phyloP scores from a whole-genome alignment of 1,140 invertebrate species.

The Babylonia areolata region DNA sequence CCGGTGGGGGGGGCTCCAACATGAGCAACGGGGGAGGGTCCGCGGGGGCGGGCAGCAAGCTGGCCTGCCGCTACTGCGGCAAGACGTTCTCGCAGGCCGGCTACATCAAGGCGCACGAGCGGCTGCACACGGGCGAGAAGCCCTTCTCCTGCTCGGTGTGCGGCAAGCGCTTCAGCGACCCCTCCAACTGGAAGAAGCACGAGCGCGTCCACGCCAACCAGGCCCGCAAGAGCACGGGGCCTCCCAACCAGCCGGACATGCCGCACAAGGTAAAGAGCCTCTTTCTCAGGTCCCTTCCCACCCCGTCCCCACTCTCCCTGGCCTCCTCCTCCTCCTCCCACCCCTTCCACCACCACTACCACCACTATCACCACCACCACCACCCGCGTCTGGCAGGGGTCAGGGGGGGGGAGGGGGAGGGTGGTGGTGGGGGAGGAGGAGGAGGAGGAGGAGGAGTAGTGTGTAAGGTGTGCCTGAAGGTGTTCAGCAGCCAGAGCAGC shows the following conservation, averaged over 20 bases:
- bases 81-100: conserved; percentile 68
- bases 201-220: conserved; percentile 76
- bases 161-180: conserved; percentile 73
- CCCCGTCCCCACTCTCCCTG: background rate
- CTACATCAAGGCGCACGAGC: conserved; percentile 75
- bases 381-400: no score
- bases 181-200: conserved; percentile 76
- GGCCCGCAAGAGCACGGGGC: conserved; percentile 43
- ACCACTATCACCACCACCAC: no score
- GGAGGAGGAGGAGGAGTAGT: conserved; percentile 38
- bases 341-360: no score
- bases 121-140: conserved; percentile 83
- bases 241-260: conserved; percentile 17
- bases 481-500: conserved; percentile 63
- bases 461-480: conserved; percentile 67
- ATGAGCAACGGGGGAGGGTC: conserved; percentile 26
- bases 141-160: conserved; percentile 75
- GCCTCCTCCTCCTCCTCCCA: background rate
- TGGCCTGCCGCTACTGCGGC: conserved; percentile 66
- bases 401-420: no score
- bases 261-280: conserved; percentile 41
- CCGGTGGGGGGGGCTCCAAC: background rate
- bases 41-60: conserved; percentile 41
- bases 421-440: background rate
- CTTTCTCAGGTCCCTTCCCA: background rate